Conservation (phyloP, 1,140 invertebrate species). For the Onthophagus taurus region DNA sequence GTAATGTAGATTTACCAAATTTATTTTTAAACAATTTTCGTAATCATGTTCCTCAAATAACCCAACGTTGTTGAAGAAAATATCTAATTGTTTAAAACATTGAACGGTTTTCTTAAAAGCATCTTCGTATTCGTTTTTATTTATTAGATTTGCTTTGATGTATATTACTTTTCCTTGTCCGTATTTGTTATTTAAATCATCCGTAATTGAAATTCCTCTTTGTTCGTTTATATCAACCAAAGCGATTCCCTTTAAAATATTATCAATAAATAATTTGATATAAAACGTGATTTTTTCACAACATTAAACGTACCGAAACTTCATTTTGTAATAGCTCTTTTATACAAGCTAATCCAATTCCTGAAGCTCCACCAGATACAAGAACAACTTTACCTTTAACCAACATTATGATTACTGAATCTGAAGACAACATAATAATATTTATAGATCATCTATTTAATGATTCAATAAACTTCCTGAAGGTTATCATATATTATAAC, state of each 20-base stretch:
- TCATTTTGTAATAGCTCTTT: background rate
- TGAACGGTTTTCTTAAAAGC: background rate
- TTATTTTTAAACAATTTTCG: background rate
- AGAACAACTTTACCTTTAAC: background rate
- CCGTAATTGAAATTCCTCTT: background rate
- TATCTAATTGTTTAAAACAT: background rate
- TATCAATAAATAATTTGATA: no score
- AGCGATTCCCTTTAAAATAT: background rate
- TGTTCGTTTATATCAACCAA: background rate
- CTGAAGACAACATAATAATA: no score
- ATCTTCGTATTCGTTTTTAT: background rate
- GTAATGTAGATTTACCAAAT: conserved; percentile 1
- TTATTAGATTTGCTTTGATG: background rate
- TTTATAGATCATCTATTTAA: no score
- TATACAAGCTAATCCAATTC: background rate
- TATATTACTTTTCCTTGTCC: background rate
- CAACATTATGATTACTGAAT: background rate
- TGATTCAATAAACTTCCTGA: no score
- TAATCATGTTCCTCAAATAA: background rate
- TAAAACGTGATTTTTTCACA: no score
- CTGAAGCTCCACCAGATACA: background rate
- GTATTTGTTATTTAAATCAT: background rate
- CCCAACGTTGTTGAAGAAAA: background rate
- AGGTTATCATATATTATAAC: no score
- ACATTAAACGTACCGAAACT: background rate